Percentiles rank a stretch among this genome's conserved stretches.
Evolutionary conservation across 2,797 vertebrate species (phyloP).

Genomic region (Siniperca undulata): DNA sequence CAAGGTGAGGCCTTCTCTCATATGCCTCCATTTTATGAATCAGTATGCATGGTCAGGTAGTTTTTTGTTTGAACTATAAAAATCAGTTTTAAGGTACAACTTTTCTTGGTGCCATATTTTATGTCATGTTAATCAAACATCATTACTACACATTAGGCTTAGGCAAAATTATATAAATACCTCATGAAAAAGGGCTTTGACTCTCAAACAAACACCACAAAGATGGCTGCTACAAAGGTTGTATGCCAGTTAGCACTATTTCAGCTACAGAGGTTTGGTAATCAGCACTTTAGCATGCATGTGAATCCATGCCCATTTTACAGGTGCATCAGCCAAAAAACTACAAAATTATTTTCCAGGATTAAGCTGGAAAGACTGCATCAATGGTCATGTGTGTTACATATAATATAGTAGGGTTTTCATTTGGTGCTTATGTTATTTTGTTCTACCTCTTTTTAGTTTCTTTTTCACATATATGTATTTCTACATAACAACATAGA

Average conservation of each 20-base stretch:
- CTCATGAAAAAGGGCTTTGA: background rate
- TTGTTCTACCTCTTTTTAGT: background rate
- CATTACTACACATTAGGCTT: background rate
- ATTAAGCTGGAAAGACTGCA: background rate
- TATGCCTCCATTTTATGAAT: slow-evolving; percentile 14
- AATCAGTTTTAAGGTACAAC: background rate
- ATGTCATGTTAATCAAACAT: background rate
- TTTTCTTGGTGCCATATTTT: background rate
- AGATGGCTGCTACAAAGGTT: background rate
- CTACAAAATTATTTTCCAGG: background rate
- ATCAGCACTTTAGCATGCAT: background rate
- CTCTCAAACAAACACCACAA: background rate
- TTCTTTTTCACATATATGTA: background rate
- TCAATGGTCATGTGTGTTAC: background rate
- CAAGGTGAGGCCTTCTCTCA: background rate
- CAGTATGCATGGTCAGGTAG: background rate
- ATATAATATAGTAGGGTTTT: background rate
- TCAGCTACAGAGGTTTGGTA: background rate
- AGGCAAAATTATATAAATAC: background rate
- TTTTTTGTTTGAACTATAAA: background rate
- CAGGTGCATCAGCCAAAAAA: background rate
- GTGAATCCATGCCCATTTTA: background rate
- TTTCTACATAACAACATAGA: background rate
- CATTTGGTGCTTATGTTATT: background rate
- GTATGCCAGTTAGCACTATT: background rate